These are phyloP conservation scores for Limosa lapponica DNA, from an alignment of 2,797 vertebrate genomes.

Conservation along the genomic window DNA sequence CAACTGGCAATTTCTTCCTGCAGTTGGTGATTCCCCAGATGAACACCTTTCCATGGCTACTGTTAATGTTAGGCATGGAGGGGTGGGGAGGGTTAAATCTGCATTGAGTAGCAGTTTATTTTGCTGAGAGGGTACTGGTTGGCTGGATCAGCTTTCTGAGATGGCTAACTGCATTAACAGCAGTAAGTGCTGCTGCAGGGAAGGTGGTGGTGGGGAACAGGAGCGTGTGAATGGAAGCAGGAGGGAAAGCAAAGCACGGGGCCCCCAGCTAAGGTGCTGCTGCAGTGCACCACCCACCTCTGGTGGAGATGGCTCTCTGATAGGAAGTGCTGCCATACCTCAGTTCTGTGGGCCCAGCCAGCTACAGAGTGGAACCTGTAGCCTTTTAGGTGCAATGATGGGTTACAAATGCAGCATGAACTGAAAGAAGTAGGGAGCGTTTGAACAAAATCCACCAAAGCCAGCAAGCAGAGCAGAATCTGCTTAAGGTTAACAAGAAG, in stretches of 20 bases:
- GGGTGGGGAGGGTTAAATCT: rapidly evolving
- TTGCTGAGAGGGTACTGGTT: background rate
- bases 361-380: background rate
- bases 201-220: background rate
- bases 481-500: background rate
- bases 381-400: background rate
- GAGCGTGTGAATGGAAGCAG: background rate
- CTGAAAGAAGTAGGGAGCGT: background rate
- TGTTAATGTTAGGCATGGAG: background rate
- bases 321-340: rapidly evolving
- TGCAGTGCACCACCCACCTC: background rate
- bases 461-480: background rate
- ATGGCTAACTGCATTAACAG: background rate
- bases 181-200: background rate
- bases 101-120: background rate
- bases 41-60: background rate
- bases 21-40: background rate
- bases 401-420: background rate
- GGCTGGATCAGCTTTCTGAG: background rate
- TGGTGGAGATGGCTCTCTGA: background rate
- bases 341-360: background rate
- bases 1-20: background rate
- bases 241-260: background rate
- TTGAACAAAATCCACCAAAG: background rate
- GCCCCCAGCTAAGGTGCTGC: background rate